Evolutionary conservation across 2,888 invertebrate genomes (phyloP).

Genomic region (Erebia palarica): DNA sequence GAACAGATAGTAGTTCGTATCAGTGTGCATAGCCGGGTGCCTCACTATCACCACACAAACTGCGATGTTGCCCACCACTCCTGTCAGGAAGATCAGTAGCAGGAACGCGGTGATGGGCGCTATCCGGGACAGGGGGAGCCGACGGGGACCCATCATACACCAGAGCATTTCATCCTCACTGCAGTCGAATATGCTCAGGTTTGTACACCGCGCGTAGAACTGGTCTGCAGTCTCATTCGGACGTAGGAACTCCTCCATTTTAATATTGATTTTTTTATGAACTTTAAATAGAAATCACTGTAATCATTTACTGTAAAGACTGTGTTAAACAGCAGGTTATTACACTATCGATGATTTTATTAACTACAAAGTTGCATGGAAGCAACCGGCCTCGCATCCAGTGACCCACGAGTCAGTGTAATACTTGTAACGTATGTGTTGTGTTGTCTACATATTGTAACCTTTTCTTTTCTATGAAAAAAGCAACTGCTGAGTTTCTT

Average conservation of each 20-base stretch:
- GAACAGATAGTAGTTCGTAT: constrained; percentile 96
- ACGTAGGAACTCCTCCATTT: constrained; percentile 60
- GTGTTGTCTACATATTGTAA: too few species aligned
- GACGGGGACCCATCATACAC: constrained; percentile 83
- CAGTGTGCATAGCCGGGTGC: constrained; percentile 92
- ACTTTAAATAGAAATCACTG: not conserved
- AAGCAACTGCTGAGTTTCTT: too few species aligned
- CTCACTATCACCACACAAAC: constrained; percentile 93
- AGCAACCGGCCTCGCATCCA: too few species aligned
- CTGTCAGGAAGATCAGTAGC: constrained; percentile 90
- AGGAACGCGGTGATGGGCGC: constrained; percentile 87
- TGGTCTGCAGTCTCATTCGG: constrained; percentile 57
- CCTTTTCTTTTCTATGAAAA: too few species aligned
- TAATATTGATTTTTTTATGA: not conserved
- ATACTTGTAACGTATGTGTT: too few species aligned
- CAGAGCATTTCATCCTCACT: constrained; percentile 83
- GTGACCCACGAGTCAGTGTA: too few species aligned
- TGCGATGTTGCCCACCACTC: constrained; percentile 91
- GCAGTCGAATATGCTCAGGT: constrained; percentile 78
- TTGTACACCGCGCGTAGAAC: constrained; percentile 68
- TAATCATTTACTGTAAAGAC: too few species aligned
- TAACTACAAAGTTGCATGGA: too few species aligned
- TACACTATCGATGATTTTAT: too few species aligned
- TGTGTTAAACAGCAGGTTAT: too few species aligned
- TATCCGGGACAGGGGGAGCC: constrained; percentile 80